phyloP scores from a whole-genome alignment of 2,888 invertebrate species.

The Drosophila lutescens region DNA sequence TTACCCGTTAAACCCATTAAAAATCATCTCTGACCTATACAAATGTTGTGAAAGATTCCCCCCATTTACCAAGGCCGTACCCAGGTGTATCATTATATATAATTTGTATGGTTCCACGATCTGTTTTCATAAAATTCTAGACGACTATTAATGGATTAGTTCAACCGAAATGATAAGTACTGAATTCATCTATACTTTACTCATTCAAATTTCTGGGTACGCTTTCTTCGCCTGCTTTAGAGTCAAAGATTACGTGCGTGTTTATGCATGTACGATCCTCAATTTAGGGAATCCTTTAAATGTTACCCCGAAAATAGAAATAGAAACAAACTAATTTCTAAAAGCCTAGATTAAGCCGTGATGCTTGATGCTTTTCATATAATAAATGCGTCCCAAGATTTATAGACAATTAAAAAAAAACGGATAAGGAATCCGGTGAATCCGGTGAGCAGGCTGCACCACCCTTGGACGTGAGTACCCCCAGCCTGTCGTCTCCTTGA shows the following conservation, averaged over 20 bases:
- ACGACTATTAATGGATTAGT: neutral
- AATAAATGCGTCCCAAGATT: constrained; percentile 43
- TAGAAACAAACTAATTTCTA: constrained; percentile 7
- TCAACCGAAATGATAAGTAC: no score
- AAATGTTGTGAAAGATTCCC: neutral
- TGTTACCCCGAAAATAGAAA: constrained; percentile 1
- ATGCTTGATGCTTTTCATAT: constrained; percentile 24
- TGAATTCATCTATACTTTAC: no score
- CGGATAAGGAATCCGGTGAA: neutral
- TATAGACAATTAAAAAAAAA: constrained; percentile 17
- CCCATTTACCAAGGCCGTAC: no score
- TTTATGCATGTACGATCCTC: neutral
- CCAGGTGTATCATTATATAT: no score
- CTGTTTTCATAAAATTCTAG: no score
- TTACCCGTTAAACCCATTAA: constrained; percentile 7
- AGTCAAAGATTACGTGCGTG: neutral
- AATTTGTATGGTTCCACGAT: no score
- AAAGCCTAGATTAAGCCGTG: constrained; percentile 35
- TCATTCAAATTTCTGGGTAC: no score
- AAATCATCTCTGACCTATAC: constrained; percentile 17
- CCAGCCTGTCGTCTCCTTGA: neutral
- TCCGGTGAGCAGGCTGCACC: neutral
- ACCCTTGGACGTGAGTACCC: neutral
- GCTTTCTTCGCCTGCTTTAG: neutral
- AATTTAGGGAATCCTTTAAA: neutral